Base-by-base conservation (phyloP, 2,888 invertebrate genomes). In the Bellardia bayeri region DNA sequence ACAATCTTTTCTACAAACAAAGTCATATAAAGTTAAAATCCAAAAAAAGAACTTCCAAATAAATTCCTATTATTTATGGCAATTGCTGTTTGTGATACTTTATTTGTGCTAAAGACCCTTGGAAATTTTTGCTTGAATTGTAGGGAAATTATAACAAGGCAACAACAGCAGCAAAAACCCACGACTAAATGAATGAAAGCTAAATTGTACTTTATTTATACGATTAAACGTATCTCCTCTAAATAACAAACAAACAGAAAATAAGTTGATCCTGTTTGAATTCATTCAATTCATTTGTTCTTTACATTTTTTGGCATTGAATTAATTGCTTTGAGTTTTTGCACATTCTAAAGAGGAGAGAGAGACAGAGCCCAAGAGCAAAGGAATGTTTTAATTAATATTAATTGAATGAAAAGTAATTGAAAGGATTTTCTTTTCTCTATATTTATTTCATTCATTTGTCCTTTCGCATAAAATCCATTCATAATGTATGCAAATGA, bases 21-120 rank as follows among this genome's bases (percentile, higher is more conserved):
- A 78, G 66, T 7, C 16, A 81, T 37, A 33, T n/a, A 78, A 75
- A 56, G 72, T 84, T 85, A 54, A 58, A 79, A 69, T 78, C 58
- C 40, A 63, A 63, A 63, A 76, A 76, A 76, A 82, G 68, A 75
- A 75, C 75, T 84, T 89, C 87, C 85, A 91, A 91, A 92, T 91
- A 92, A 92, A 92, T 92, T 92, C 91, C 91, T 90, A 92, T 92
- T 92, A 92, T 92, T 92, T 92, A 92, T 92, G 91, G 91, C 91
- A 90, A 90, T 91, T 90, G 90, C 92, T 92, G 92, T 92, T 92
- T 92, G 90, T 92, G 92, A 92, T 92, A 92, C 91, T 92, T 92
- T 90, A 92, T 91, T 91, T 78, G 78, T 83, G 74, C 49, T 49
- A 85, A 82, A 79, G 85, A 82, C 75, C 85, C 82, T 82, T 82